These are phyloP conservation scores for Phrynosoma platyrhinos DNA, from an alignment of 2,113 vertebrate genomes.

Conservation along the genomic window DNA sequence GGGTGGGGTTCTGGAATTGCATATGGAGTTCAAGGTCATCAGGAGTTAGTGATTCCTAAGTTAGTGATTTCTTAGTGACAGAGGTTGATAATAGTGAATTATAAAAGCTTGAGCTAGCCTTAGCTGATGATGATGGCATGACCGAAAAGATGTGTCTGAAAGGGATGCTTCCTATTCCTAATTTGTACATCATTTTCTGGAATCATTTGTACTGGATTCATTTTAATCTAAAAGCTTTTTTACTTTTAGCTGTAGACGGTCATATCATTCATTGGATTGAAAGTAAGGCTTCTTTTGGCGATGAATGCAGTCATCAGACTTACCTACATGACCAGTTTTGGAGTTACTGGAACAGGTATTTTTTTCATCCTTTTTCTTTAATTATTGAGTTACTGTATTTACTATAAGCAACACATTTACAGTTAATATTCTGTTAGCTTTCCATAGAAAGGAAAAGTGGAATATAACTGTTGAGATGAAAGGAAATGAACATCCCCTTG, in stretches of 20 bases:
- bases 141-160: not conserved
- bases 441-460: not conserved
- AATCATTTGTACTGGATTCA: conserved; percentile 4
- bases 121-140: too few relatives aligned
- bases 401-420: not conserved
- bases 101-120: not conserved
- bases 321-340: conserved; percentile 99
- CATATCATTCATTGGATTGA: conserved; percentile 99
- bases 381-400: not conserved
- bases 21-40: not conserved
- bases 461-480: not conserved
- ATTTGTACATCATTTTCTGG: not conserved
- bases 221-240: conserved; percentile 63
- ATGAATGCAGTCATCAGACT: conserved; percentile 93
- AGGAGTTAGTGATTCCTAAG: not conserved
- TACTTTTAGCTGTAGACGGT: conserved; percentile 90
- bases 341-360: conserved; percentile 99
- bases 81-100: not conserved
- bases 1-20: not conserved
- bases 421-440: not conserved
- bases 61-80: too few relatives aligned
- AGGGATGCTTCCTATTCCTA: not conserved
- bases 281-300: conserved; percentile 98
- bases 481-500: not conserved
- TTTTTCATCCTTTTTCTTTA: conserved; percentile 63